Evolutionary conservation across 1,140 invertebrate species (phyloP).

Genomic region (Eurosta solidaginis): DNA sequence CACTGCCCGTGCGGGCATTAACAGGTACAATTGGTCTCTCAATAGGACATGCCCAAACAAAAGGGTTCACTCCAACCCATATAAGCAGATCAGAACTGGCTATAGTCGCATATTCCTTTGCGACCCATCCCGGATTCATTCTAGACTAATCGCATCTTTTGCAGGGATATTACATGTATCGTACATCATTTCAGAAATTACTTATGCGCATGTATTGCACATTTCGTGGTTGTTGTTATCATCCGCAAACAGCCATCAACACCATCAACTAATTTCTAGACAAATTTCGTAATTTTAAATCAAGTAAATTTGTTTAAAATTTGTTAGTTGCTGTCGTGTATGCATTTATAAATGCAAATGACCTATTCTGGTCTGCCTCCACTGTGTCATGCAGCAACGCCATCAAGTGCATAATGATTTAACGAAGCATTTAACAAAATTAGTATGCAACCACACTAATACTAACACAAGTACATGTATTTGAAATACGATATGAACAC

Average conservation of each 20-base stretch:
- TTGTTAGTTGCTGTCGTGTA: not conserved
- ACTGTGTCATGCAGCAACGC: not conserved
- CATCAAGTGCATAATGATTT: slow-evolving; percentile 1
- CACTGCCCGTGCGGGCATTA: too few relatives aligned
- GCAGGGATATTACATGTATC: too few relatives aligned
- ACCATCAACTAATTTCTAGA: not conserved
- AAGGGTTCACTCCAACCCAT: too few relatives aligned
- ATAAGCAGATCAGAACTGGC: too few relatives aligned
- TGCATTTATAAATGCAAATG: not conserved
- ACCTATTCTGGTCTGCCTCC: too few relatives aligned
- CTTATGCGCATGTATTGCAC: not conserved
- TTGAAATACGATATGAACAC: too few relatives aligned
- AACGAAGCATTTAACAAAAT: slow-evolving; percentile 26
- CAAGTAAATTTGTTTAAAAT: not conserved
- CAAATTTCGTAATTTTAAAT: not conserved
- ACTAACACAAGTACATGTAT: not conserved
- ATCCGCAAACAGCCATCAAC: not conserved
- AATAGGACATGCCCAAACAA: too few relatives aligned
- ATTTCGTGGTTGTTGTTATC: not conserved
- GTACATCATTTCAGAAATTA: not conserved
- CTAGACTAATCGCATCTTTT: too few relatives aligned
- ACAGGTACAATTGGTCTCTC: too few relatives aligned
- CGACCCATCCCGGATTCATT: too few relatives aligned
- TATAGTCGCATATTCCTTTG: too few relatives aligned
- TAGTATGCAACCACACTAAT: not conserved